Evolutionary conservation across 2,888 invertebrate species (phyloP).

Genomic region (Polydesmus complanatus): DNA sequence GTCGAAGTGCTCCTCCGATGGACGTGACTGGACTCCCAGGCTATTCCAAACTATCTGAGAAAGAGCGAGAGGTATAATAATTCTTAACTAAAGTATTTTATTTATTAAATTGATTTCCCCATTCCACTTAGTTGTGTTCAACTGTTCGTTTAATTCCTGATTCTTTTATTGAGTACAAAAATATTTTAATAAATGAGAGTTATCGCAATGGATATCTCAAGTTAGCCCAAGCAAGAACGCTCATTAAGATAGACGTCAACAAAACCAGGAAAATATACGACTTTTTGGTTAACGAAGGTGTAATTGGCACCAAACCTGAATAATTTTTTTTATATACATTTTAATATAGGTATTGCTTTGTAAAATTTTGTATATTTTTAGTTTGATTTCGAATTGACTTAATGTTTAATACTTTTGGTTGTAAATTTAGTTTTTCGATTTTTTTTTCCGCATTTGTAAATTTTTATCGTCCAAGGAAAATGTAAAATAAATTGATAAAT

Average conservation of each 20-base stretch:
- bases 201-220: conserved; percentile 51
- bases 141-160: conserved; percentile 57
- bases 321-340: too few species aligned
- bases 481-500: too few species aligned
- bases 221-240: conserved; percentile 62
- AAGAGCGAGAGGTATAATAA: conserved; percentile 45
- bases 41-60: conserved; percentile 52
- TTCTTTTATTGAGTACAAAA: conserved; percentile 63
- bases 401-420: too few species aligned
- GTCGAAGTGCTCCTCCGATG: conserved; percentile 38
- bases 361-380: too few species aligned
- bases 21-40: conserved; percentile 61
- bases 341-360: too few species aligned
- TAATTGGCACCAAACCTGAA: conserved; percentile 1
- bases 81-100: neutral
- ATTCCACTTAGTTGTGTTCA: conserved; percentile 57
- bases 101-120: conserved; percentile 12
- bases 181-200: conserved; percentile 57
- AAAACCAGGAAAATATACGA: conserved; percentile 72
- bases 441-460: too few species aligned
- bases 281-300: conserved; percentile 53
- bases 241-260: conserved; percentile 86
- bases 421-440: too few species aligned
- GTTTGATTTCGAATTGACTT: too few species aligned
- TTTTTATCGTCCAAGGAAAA: too few species aligned